Conservation (phyloP, 2,113 vertebrate species). For the Sciurus niger region DNA sequence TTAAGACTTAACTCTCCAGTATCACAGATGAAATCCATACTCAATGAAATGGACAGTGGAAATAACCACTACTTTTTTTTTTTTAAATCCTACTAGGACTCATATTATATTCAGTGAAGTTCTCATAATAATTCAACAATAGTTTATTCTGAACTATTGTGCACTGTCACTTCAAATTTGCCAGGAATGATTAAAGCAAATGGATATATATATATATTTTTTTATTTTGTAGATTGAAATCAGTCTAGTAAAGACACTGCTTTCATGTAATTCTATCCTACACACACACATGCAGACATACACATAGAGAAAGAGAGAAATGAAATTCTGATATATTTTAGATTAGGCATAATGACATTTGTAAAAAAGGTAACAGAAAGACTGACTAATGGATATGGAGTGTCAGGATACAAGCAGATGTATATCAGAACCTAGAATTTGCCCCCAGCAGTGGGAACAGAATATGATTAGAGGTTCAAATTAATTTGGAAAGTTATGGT, state of each 20-base stretch:
- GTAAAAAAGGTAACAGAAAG: neutral
- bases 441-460: constrained; percentile 35
- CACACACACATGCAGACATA: neutral
- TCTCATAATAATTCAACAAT: neutral
- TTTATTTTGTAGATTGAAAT: neutral
- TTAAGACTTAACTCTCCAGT: neutral
- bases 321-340: constrained; percentile 28
- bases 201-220: neutral
- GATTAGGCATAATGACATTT: neutral
- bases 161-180: neutral
- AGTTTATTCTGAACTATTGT: neutral
- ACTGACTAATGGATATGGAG: neutral
- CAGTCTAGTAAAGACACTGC: neutral
- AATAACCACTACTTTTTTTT: neutral
- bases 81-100: neutral
- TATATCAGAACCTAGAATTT: constrained; percentile 76
- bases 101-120: neutral
- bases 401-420: constrained; percentile 69
- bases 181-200: neutral
- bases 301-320: neutral
- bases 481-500: constrained; percentile 78
- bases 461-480: constrained; percentile 81
- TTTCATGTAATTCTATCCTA: neutral
- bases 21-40: neutral
- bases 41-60: neutral